Percentiles rank a stretch among this genome's conserved stretches.
phyloP scores from a whole-genome alignment of 2,888 invertebrate species.

The Tenthredo livida region DNA sequence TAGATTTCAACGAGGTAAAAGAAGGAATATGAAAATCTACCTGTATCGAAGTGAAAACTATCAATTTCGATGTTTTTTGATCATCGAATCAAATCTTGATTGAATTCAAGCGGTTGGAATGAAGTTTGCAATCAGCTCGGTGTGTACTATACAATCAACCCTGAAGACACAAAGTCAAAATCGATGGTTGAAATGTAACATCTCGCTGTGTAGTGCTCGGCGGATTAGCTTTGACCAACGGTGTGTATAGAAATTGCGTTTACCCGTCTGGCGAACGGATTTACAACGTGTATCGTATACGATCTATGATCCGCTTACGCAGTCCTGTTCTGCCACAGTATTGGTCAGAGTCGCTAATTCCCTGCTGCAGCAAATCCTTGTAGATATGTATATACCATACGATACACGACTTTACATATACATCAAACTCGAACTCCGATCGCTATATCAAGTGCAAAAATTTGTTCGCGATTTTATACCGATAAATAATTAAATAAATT shows the following conservation, averaged over 20 bases:
- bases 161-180: conserved; percentile 45
- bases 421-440: neutral
- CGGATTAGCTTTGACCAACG: conserved; percentile 63
- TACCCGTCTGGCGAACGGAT: conserved; percentile 59
- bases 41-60: neutral
- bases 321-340: conserved; percentile 23
- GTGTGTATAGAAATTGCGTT: conserved; percentile 64
- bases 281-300: conserved; percentile 36
- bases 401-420: neutral
- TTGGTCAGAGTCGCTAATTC: conserved; percentile 32
- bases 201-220: neutral
- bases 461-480: neutral
- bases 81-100: neutral
- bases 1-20: neutral
- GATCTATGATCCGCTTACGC: conserved; percentile 51
- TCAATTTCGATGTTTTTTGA: neutral
- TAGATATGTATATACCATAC: neutral
- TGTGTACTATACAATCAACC: neutral
- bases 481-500: neutral
- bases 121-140: neutral
- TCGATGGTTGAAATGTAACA: conserved; percentile 55
- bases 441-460: neutral
- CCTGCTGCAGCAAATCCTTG: conserved; percentile 10
- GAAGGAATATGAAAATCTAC: neutral
- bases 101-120: neutral